Evolutionary conservation across 2,888 invertebrate species (phyloP).

Genomic region (Gryllus longicercus): DNA sequence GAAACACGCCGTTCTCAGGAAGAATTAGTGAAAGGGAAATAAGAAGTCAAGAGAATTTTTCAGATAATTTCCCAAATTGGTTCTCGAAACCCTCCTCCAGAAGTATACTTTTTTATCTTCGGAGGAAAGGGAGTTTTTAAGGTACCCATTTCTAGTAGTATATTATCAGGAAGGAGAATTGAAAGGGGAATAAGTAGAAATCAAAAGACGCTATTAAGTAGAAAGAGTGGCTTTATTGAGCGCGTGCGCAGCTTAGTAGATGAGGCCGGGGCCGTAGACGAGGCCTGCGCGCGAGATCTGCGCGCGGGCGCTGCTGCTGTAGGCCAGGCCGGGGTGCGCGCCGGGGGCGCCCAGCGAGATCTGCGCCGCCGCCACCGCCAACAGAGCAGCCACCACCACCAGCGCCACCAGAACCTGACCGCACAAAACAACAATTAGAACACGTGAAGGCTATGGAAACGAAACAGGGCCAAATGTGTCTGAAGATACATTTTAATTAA

Average conservation of each 20-base stretch:
- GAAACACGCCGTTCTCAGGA: not conserved
- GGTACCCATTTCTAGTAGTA: not conserved
- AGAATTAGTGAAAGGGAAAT: not conserved
- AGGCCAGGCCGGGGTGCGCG: not conserved
- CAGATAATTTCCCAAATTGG: no score
- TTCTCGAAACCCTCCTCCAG: no score
- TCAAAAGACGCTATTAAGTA: no score
- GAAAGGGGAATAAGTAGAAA: not conserved
- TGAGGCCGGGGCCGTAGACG: not conserved
- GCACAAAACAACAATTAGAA: not conserved
- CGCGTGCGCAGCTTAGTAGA: not conserved
- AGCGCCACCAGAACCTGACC: not conserved
- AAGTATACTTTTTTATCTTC: no score
- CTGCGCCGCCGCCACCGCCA: not conserved
- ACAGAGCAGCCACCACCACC: not conserved
- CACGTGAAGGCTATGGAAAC: no score
- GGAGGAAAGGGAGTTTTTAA: no score
- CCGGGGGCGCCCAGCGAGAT: not conserved
- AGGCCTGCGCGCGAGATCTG: not conserved
- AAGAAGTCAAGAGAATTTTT: not conserved
- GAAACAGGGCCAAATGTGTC: no score
- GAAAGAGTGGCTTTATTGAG: not conserved
- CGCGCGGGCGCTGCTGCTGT: constrained; percentile 1
- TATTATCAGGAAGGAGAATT: not conserved
- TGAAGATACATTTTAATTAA: no score